Evolutionary conservation across 2,888 invertebrate genomes (phyloP).

Genomic region (Pterostichus madidus): DNA sequence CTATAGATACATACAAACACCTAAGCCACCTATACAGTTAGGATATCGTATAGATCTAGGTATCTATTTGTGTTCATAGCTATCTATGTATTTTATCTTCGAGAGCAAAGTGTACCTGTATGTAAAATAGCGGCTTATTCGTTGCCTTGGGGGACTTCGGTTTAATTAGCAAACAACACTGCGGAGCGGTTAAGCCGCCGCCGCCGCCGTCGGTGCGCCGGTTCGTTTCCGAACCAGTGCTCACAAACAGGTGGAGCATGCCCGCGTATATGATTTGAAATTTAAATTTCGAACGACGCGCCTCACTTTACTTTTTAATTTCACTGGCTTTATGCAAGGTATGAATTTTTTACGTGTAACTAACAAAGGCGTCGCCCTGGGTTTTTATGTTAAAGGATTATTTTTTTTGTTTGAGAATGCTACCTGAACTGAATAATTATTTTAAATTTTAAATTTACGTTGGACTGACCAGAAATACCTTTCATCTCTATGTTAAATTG

Average conservation of each 20-base stretch:
- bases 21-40: constrained; percentile 7
- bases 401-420: constrained; percentile 30
- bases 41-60: neutral
- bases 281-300: constrained; percentile 32
- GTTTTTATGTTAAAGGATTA: constrained; percentile 48
- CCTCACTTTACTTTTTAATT: constrained; percentile 48
- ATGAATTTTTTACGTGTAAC: constrained; percentile 55
- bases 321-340: constrained; percentile 32
- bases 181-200: constrained; percentile 51
- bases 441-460: constrained; percentile 44
- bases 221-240: constrained; percentile 49
- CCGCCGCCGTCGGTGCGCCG: constrained; percentile 1
- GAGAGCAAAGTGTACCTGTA: constrained; percentile 52
- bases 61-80: constrained; percentile 44
- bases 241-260: constrained; percentile 14
- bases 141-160: constrained; percentile 52
- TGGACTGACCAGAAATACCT: constrained; percentile 27
- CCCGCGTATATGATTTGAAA: constrained; percentile 41
- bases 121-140: constrained; percentile 62
- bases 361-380: constrained; percentile 32
- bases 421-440: constrained; percentile 53
- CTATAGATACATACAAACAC: neutral
- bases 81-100: constrained; percentile 55
- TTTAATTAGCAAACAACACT: constrained; percentile 66
- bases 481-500: constrained; percentile 33